These are phyloP conservation scores for Ophiothrix spiculata DNA, from an alignment of 35 echinoderm and acorn worm species.

Conservation along the genomic window DNA sequence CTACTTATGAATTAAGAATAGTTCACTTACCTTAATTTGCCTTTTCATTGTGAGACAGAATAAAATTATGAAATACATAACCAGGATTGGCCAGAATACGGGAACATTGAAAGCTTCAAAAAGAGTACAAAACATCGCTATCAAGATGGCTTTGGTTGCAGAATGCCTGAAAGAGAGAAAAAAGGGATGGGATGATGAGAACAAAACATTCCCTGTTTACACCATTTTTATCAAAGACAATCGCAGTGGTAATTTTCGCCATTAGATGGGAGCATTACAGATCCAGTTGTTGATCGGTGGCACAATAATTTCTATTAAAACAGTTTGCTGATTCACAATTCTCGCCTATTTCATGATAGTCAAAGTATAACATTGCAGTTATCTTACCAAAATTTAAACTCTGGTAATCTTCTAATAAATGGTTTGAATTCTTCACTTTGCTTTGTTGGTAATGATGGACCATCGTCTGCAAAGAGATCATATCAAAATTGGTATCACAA, in stretches of 20 bases:
- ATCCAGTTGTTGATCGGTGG: too few species aligned
- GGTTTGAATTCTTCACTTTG: conserved; percentile 94
- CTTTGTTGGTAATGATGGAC: conserved; percentile 90
- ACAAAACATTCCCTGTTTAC: too few species aligned
- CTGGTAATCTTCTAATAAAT: conserved; percentile 97
- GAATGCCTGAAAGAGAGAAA: conserved; percentile 71
- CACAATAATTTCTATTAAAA: too few species aligned
- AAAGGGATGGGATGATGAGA: too few species aligned
- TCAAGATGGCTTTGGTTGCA: conserved; percentile 74
- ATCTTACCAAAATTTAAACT: conserved; percentile 99
- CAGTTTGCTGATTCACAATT: too few species aligned
- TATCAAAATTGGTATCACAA: too few species aligned
- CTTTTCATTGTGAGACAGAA: conserved; percentile 98
- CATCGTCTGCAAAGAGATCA: conserved; percentile 96
- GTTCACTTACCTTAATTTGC: conserved; percentile 91
- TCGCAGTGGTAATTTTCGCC: too few species aligned
- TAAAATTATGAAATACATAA: conserved; percentile 95
- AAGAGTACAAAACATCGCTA: conserved; percentile 84
- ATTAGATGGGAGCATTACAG: too few species aligned
- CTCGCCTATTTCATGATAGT: too few species aligned
- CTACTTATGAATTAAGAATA: neutral
- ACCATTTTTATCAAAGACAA: too few species aligned
- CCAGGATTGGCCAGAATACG: conserved; percentile 97
- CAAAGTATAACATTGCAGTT: too few species aligned
- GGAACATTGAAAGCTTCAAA: conserved; percentile 99